Conservation (phyloP, 2,797 vertebrate genomes). For the Periparus ater region DNA sequence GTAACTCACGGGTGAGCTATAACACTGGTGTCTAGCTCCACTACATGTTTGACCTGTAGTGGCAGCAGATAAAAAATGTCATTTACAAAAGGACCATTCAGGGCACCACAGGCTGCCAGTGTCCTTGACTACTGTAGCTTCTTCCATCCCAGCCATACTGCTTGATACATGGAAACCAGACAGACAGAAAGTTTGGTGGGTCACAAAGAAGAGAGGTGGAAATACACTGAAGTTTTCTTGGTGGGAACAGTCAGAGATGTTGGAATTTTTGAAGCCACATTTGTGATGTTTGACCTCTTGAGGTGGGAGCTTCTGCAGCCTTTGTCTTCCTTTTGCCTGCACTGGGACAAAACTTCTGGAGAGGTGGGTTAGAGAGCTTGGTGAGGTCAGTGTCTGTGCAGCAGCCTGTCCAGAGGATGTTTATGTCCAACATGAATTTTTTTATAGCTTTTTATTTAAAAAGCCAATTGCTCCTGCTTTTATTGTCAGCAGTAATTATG, state of each 20-base stretch:
- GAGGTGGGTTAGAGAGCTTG: not conserved
- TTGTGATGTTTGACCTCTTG: not conserved
- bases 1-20: not conserved
- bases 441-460: not conserved
- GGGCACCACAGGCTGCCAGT: not conserved
- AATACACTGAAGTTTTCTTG: not conserved
- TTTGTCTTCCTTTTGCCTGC: not conserved
- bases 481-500: not conserved
- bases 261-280: not conserved
- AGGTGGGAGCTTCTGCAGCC: not conserved
- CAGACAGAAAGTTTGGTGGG: not conserved
- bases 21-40: not conserved
- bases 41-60: not conserved
- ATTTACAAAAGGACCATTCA: not conserved
- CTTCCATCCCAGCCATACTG: not conserved
- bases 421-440: not conserved
- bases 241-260: not conserved
- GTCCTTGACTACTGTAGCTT: not conserved
- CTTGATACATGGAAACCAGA: rapidly evolving
- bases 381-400: not conserved
- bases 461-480: not conserved
- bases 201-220: not conserved
- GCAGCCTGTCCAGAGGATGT: not conserved
- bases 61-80: not conserved
- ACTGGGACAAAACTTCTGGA: not conserved